Evolutionary conservation across 2,888 invertebrate genomes (phyloP), one percentile per base, ranked within the genome.

Genomic region (Dryocosmus kuriphilus): DNA sequence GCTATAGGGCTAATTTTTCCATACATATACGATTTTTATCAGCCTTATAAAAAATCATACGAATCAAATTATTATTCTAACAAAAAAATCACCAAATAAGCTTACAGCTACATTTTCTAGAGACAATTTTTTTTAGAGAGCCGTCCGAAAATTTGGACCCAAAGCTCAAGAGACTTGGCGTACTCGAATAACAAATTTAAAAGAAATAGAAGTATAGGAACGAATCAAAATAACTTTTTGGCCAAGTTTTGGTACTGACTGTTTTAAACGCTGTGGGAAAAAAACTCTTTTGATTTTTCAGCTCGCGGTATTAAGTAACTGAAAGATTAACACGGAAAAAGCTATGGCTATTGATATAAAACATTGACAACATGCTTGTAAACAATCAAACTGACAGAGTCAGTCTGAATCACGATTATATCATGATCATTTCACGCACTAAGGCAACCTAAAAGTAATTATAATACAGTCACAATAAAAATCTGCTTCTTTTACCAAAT

Each of bases 401-500:
- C 30, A 71, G 46, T 24, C 27, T 51, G 30, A 71, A 71, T 30
- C 30, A 27, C 9, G 19, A 27, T 51, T 19, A 51, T 51, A 51
- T 51, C 7, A 27, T 27, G 30, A 71, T 71, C 27, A 16, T 27
- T 51, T 51, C 46, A 51, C 51, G 46, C 9, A 46, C 9, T 4
- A 24, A n/a, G 30, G 24, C 46, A 27, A 71, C 30, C 19, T 71
- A 71, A n/a, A 71, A 71, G 30, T 30, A 51, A 38, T n/a, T 71
- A 30, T 24, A 51, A 71, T 51, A 51, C n/a, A 71, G 71, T 51
- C 71, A 51, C 46, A 71, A 51, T 71, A 71, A 24, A 71, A 71
- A 71, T 11, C 57, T 57, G 51, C 24, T 14, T 51, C 11, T 71
- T 71, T 51, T 51, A 71, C 46, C 46, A 51, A 71, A 71, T 71